These are phyloP conservation scores for Herpailurus yagouaroundi DNA, from an alignment of 2,113 vertebrate species.

Conservation along the genomic window DNA sequence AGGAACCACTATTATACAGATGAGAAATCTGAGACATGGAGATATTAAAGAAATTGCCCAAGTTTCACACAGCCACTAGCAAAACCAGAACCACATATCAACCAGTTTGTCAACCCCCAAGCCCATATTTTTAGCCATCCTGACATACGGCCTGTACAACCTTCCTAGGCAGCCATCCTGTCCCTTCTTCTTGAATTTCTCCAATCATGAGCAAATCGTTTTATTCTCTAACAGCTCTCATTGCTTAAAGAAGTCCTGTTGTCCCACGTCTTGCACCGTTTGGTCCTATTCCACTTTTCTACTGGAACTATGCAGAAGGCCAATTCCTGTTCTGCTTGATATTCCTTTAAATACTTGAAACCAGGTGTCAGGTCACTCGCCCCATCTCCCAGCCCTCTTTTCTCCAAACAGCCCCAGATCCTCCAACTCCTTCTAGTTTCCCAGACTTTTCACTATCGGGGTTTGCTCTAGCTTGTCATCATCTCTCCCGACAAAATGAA, in stretches of 20 bases:
- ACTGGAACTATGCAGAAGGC: background rate
- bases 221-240: background rate
- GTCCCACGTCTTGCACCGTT: background rate
- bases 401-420: background rate
- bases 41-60: background rate
- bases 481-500: background rate
- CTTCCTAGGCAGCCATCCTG: background rate
- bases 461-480: background rate
- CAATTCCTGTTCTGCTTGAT: background rate
- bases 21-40: background rate
- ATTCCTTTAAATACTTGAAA: conserved; percentile 22
- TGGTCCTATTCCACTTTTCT: background rate
- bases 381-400: background rate
- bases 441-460: background rate
- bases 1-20: background rate
- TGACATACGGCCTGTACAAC: too few species aligned
- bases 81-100: background rate
- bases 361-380: background rate
- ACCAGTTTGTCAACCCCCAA: background rate
- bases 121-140: background rate
- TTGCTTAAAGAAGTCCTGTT: background rate
- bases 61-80: background rate
- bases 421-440: background rate
- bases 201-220: background rate
- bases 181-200: background rate